Base-by-base conservation (phyloP, 2,888 invertebrate genomes). In the Conomelus anceps region DNA sequence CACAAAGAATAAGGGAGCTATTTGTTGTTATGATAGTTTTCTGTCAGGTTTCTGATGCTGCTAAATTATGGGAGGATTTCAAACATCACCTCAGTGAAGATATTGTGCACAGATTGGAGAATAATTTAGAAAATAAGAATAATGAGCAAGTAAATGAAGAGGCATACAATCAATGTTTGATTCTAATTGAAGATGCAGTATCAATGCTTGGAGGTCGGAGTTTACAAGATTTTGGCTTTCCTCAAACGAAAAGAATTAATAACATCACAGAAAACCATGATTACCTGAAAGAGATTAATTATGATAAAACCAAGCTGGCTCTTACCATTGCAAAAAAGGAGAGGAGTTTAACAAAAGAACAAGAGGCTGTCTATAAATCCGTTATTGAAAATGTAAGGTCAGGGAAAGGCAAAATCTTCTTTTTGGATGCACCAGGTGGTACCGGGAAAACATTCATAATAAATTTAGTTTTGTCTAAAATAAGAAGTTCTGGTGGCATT, bases 81-180 rank as follows among this genome's bases (percentile, higher is more conserved):
- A 41, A 87, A 34, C 22, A 89, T 84, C 9, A n/a, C 29, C n/a
- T 90, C 23, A 13, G 13, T 13, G 41, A 41, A 17, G 23, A 84
- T 20, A 20, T 84, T 23, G 84, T 20, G 13, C 22, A 11, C 4
- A 20, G 9, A 7, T 1, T 34, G 85, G 22, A 63, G 22, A 63
- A 13, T 87, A 87, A 89, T 20, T 17, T 89, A 85, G n/a, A n/a
- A n/a, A n/a, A n/a, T n/a, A n/a, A 86, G 86, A 23, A 89, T 22
- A 23, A 22, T 9, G 34, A 91, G 84, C n/a, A 92, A 92, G 90
- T 92, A n/a, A n/a, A n/a, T n/a, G n/a, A n/a, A n/a, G n/a, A n/a
- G n/a, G n/a, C n/a, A n/a, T n/a, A 91, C 90, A 92, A 92, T 91
- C 91, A 92, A 91, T 91, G 91, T 90, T 91, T 92, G 11, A 23